phyloP scores from a whole-genome alignment of 2,888 invertebrate species.

The Hanleya hanleyi region DNA sequence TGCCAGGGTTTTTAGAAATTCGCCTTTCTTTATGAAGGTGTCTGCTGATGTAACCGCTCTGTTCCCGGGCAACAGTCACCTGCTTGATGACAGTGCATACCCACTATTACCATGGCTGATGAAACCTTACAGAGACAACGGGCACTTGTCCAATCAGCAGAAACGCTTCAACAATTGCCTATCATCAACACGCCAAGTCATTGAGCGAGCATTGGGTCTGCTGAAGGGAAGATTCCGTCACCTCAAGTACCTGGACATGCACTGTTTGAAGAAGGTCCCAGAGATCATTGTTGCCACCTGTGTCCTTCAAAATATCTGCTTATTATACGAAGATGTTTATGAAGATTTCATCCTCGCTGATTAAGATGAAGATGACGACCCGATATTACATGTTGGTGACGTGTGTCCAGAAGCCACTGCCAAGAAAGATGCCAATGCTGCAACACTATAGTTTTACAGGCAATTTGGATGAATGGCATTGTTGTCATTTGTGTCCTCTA shows the following conservation, averaged over 20 bases:
- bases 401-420: too few species aligned
- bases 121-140: slow-evolving; percentile 38
- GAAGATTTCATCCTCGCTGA: too few species aligned
- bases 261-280: slow-evolving; percentile 5
- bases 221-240: slow-evolving; percentile 32
- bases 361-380: too few species aligned
- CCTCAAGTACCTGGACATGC: slow-evolving; percentile 34
- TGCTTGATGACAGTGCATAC: slow-evolving; percentile 34
- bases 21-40: neutral
- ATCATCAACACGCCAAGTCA: slow-evolving; percentile 25
- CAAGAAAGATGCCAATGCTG: too few species aligned
- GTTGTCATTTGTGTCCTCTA: too few species aligned
- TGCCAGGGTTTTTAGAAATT: slow-evolving; percentile 25
- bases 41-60: too few species aligned
- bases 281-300: slow-evolving; percentile 22
- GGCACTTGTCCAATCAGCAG: slow-evolving; percentile 21
- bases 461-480: too few species aligned
- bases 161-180: slow-evolving; percentile 29
- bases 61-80: slow-evolving; percentile 21
- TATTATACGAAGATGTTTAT: neutral
- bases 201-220: slow-evolving; percentile 27
- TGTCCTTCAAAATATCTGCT: slow-evolving; percentile 23
- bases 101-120: slow-evolving; percentile 19
- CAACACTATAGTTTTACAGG: too few species aligned
- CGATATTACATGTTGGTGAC: too few species aligned